Conservation (phyloP, 2,888 invertebrate genomes). For the Piscicola geometra region DNA sequence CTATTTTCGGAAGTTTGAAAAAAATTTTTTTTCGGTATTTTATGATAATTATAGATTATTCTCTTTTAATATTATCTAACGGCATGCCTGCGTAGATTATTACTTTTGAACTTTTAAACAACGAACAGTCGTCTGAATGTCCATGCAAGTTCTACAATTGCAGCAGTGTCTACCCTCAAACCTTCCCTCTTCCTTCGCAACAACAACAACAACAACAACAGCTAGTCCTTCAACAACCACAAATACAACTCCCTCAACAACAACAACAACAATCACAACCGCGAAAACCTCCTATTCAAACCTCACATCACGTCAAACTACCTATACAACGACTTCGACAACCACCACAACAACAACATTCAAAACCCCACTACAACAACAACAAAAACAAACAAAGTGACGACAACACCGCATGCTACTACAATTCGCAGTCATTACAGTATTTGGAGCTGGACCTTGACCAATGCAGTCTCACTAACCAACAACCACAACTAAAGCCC, state of each 20-base stretch:
- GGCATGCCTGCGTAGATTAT: no score
- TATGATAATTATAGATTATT: no score
- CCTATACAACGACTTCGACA: background rate
- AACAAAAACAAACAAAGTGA: background rate
- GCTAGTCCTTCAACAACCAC: background rate
- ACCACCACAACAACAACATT: background rate
- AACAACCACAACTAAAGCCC: no score
- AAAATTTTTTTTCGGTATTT: no score
- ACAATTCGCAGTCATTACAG: background rate
- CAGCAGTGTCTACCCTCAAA: background rate
- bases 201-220: background rate
- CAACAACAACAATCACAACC: background rate
- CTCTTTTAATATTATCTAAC: no score
- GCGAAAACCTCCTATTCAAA: background rate
- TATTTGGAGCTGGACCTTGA: background rate
- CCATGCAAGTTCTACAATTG: constrained; percentile 10
- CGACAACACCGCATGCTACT: no score
- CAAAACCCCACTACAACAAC: background rate
- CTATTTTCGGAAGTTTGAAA: no score
- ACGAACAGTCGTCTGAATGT: background rate
- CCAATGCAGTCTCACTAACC: background rate
- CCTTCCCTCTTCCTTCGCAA: constrained; percentile 7
- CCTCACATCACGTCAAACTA: background rate
- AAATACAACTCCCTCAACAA: background rate
- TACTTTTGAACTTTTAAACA: background rate